phyloP scores from a whole-genome alignment of 2,113 vertebrate species.

The Suricata suricatta region DNA sequence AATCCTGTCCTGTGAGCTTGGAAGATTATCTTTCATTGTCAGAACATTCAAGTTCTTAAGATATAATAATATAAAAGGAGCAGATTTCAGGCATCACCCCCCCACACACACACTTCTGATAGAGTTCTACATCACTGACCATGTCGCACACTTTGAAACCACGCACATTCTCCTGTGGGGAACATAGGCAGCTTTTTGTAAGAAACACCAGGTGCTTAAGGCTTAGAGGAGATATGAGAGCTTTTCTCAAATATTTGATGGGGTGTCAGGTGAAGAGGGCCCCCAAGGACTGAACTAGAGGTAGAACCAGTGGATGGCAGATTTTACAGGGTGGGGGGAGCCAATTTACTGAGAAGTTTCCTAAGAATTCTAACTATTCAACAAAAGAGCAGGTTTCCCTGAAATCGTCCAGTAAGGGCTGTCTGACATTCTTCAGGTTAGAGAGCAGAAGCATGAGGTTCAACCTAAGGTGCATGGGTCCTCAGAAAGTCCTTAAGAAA shows the following conservation, averaged over 20 bases:
- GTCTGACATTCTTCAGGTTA: background rate
- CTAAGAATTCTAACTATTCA: background rate
- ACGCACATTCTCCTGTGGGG: background rate
- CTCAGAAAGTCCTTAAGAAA: background rate
- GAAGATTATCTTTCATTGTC: background rate
- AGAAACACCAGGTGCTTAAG: background rate
- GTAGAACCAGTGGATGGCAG: background rate
- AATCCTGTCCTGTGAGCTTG: background rate
- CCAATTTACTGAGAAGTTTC: background rate
- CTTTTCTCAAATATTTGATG: background rate
- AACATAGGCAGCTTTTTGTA: background rate
- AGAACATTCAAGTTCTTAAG: conserved; percentile 10
- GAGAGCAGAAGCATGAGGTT: background rate
- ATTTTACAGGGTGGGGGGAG: background rate
- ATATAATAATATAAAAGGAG: conserved; percentile 13
- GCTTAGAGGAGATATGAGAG: background rate
- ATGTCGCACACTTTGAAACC: background rate
- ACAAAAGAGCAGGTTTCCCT: background rate
- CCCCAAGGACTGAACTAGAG: background rate
- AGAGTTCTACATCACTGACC: background rate
- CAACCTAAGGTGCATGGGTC: background rate
- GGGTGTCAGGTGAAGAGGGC: background rate
- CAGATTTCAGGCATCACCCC: background rate
- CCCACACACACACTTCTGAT: background rate
- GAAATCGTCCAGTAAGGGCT: background rate